Conservation (phyloP, 1,140 invertebrate genomes). For the Potamilus streckersoni region DNA sequence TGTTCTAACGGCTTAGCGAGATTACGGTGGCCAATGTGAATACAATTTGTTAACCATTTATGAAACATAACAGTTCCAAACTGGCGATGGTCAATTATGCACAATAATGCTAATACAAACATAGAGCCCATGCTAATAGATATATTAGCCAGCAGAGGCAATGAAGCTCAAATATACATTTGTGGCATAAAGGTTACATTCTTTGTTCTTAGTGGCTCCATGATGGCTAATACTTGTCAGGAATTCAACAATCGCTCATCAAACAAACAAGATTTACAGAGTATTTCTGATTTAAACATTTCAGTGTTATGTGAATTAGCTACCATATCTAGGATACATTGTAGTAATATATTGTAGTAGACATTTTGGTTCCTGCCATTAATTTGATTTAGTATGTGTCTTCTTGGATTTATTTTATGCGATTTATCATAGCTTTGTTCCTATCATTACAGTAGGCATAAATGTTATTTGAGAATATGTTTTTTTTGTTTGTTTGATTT, state of each 20-base stretch:
- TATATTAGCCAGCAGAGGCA: conserved; percentile 2
- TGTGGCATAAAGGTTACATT: conserved; percentile 1
- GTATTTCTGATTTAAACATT: not conserved
- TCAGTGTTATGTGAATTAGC: no score
- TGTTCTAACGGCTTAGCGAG: no score
- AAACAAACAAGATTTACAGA: not conserved
- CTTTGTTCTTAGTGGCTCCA: conserved; percentile 17
- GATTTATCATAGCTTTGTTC: no score
- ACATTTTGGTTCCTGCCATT: no score
- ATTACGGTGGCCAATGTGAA: not conserved
- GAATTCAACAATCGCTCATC: not conserved
- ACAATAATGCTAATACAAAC: not conserved
- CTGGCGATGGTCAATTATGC: not conserved
- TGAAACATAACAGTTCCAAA: no score
- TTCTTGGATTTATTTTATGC: no score
- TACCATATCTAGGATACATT: no score
- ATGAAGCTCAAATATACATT: conserved; percentile 8
- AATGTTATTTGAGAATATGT: no score
- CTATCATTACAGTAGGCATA: no score
- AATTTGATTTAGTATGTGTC: no score
- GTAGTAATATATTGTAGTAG: no score
- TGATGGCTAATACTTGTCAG: conserved; percentile 7
- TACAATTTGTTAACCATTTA: not conserved
- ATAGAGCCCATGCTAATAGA: not conserved
- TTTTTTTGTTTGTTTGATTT: no score